Conservation (phyloP, 2,113 vertebrate genomes). For the Sakesphorus luctuosus region DNA sequence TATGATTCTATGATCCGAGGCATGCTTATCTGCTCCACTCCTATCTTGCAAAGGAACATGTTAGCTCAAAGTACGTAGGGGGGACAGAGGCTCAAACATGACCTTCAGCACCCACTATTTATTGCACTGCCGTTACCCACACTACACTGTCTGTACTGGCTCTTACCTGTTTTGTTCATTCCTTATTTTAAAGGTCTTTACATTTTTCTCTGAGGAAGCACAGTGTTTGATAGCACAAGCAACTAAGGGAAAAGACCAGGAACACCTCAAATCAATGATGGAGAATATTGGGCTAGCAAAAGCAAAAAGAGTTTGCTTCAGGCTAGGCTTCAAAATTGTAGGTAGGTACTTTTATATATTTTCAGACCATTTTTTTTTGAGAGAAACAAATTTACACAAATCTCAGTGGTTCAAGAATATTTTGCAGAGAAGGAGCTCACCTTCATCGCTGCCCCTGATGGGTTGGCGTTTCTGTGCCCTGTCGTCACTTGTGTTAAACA, state of each 20-base stretch:
- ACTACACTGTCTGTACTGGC: background rate
- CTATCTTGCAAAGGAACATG: background rate
- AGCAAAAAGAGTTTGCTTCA: background rate
- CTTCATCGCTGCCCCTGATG: constrained; percentile 90
- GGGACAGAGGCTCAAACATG: background rate
- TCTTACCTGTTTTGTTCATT: background rate
- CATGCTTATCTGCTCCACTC: background rate
- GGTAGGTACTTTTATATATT: background rate
- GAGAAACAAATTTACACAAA: background rate
- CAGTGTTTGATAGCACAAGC: background rate
- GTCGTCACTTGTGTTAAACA: constrained; percentile 92
- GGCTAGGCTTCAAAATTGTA: background rate
- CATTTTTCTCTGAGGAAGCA: background rate
- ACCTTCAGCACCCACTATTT: background rate
- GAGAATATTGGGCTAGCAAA: background rate
- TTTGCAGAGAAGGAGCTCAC: constrained; percentile 76
- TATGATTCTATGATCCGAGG: fast-evolving
- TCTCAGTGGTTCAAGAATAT: background rate
- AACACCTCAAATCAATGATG: background rate
- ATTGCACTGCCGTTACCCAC: background rate
- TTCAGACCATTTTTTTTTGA: background rate
- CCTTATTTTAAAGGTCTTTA: background rate
- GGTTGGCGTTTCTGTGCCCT: constrained; percentile 91
- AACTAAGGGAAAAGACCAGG: background rate
- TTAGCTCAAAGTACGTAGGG: background rate